Conservation (phyloP, 2,113 vertebrate species). For the Tylochromis polylepis region DNA sequence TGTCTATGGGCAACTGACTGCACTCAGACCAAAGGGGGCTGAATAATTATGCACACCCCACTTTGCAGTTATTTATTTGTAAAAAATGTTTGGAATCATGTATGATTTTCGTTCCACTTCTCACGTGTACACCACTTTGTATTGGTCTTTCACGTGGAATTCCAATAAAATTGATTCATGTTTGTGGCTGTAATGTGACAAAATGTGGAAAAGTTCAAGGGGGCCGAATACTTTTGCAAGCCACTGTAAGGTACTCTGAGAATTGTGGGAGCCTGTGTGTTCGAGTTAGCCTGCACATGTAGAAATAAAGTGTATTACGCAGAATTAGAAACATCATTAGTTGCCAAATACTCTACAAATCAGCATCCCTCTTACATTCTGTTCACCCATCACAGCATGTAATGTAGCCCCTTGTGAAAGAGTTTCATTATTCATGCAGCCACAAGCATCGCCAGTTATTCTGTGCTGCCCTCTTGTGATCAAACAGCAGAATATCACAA, state of each 20-base stretch:
- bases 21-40: too few species aligned
- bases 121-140: too few species aligned
- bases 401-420: not conserved
- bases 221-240: too few species aligned
- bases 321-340: not conserved
- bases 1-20: too few species aligned
- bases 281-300: not conserved
- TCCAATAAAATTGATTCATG: too few species aligned
- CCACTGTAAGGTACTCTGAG: not conserved
- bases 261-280: not conserved
- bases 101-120: too few species aligned
- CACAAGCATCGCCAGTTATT: not conserved
- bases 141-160: too few species aligned
- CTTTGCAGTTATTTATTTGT: too few species aligned
- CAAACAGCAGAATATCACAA: not conserved
- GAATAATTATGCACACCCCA: too few species aligned
- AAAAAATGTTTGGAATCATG: too few species aligned
- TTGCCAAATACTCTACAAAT: not conserved
- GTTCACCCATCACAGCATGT: not conserved
- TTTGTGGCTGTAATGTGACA: too few species aligned
- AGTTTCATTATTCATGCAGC: not conserved
- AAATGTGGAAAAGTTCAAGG: too few species aligned
- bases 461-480: constrained; percentile 51
- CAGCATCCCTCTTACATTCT: not conserved
- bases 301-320: not conserved